Percentiles rank a stretch among this genome's conserved stretches.
Evolutionary conservation across 1,140 invertebrate genomes (phyloP).

Genomic region (Teleopsis dalmanni): DNA sequence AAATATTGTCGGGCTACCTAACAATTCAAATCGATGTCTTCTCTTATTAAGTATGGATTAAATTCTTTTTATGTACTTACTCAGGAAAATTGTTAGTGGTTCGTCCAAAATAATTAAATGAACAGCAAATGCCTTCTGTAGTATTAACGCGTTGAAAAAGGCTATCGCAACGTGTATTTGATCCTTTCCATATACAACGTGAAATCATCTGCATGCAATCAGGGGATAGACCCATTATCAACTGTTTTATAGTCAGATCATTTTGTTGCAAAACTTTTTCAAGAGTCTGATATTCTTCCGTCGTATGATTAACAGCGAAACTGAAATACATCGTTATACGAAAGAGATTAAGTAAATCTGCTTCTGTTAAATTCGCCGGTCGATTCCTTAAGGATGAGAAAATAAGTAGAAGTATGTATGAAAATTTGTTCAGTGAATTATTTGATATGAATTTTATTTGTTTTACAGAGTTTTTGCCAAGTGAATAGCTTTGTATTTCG

Average conservation of each 20-base stretch:
- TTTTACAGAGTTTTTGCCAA: conserved; percentile 42
- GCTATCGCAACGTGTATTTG: conserved; percentile 49
- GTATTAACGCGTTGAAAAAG: conserved; percentile 52
- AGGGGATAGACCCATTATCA: conserved; percentile 41
- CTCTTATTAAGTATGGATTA: too few relatives aligned
- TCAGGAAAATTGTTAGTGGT: conserved; percentile 37
- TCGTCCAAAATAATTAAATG: conserved; percentile 55
- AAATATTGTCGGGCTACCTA: too few relatives aligned
- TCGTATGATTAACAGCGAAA: conserved; percentile 16
- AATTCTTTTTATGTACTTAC: conserved; percentile 22
- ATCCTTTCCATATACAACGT: conserved; percentile 59
- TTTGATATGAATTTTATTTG: too few relatives aligned
- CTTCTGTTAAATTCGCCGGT: conserved; percentile 21
- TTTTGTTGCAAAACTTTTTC: conserved; percentile 44
- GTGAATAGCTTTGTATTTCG: conserved; percentile 20
- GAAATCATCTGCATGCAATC: conserved; percentile 51
- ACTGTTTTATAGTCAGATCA: conserved; percentile 29
- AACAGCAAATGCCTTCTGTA: conserved; percentile 53
- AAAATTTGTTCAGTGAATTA: too few relatives aligned
- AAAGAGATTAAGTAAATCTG: conserved; percentile 27
- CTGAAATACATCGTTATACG: conserved; percentile 27
- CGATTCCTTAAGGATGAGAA: conserved; percentile 18
- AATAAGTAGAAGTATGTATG: too few relatives aligned
- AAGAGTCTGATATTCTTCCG: conserved; percentile 23
- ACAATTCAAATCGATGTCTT: too few relatives aligned